Base-by-base conservation (phyloP, 2,797 vertebrate genomes). In the Xerus rutilus region DNA sequence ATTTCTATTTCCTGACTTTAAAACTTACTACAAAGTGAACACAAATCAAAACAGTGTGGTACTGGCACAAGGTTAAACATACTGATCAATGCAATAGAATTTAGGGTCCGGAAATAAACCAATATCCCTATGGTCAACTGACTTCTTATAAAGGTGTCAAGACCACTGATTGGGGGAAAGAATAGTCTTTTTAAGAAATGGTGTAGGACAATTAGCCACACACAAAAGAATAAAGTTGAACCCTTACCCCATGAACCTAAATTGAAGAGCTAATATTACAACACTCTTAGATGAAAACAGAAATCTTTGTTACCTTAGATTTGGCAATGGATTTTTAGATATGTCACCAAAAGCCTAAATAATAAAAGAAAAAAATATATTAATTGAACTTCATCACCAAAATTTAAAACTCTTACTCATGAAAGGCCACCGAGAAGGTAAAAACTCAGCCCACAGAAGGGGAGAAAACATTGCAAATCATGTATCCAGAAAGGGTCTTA, bases 321-420 rank as follows among this genome's bases (percentile, higher is more conserved):
- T 57, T 54, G 54, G 18, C 20, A 93, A 94, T 78, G 65, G 28
- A 86, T 72, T 94, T 35, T 90, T 79, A 73, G 18, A 45, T 72
- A 77, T 43, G 73, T 59, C 30, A 90, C 28, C 54, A 72, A 64
- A 81, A 94, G 14, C 21, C 70, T 18, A 86, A 78, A 39, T 7
- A 28, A 64, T 49, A n/a, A 52, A 45, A 67, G 6, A n/a, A 49
- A 70, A 73, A 57, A 21, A 8, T 20, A 87, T 39, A 87, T 47
- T 57, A 62, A 54, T 21, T 73, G 15, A 32, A 91, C 9, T 78
- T 86, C 28, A 62, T 73, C 18, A 20, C 54, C 65, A 79, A 83
- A 88, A 88, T 62, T 76, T 92, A 62, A 54, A 82, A 87, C 21
- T 39, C 87, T 87, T 52, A 91, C n/a, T 32, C 35, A 35, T 83